These are phyloP conservation scores for Lagocephalus sceleratus DNA, from an alignment of 2,797 vertebrate species.

Conservation along the genomic window DNA sequence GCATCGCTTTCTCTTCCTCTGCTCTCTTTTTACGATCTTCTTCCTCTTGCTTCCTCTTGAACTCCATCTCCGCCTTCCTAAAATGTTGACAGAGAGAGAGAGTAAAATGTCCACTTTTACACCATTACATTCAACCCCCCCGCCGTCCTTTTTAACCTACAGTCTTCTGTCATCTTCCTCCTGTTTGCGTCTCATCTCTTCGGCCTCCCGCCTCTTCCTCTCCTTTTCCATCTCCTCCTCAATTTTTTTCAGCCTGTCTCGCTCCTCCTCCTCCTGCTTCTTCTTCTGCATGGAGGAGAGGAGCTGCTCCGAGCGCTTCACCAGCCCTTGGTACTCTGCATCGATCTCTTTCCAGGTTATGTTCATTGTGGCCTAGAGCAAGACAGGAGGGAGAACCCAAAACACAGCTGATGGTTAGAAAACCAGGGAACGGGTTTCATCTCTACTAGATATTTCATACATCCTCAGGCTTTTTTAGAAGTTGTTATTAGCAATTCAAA, in stretches of 20 bases:
- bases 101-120: not conserved
- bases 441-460: constrained; percentile 4
- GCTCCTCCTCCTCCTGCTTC: constrained; percentile 93
- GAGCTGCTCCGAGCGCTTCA: constrained; percentile 88
- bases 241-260: constrained; percentile 86
- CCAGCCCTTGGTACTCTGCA: constrained; percentile 85
- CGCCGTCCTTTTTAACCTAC: constrained; percentile 70
- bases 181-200: constrained; percentile 84
- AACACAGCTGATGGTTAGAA: constrained; percentile 10
- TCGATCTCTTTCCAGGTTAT: constrained; percentile 92
- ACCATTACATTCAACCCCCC: not conserved
- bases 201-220: constrained; percentile 83
- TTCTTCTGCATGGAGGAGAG: constrained; percentile 90
- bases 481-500: no score
- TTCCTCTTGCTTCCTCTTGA: constrained; percentile 93
- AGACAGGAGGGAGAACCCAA: not conserved
- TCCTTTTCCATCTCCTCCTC: constrained; percentile 96
- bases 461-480: not conserved
- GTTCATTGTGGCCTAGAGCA: constrained; percentile 82
- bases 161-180: constrained; percentile 90
- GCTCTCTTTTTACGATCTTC: constrained; percentile 91
- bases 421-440: not conserved
- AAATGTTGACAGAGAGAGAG: constrained; percentile 22
- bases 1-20: constrained; percentile 87
- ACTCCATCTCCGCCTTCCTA: constrained; percentile 96